Evolutionary conservation across 1,140 invertebrate species (phyloP), one percentile per base, ranked within the genome.

Genomic region (Phthorimaea operculella): DNA sequence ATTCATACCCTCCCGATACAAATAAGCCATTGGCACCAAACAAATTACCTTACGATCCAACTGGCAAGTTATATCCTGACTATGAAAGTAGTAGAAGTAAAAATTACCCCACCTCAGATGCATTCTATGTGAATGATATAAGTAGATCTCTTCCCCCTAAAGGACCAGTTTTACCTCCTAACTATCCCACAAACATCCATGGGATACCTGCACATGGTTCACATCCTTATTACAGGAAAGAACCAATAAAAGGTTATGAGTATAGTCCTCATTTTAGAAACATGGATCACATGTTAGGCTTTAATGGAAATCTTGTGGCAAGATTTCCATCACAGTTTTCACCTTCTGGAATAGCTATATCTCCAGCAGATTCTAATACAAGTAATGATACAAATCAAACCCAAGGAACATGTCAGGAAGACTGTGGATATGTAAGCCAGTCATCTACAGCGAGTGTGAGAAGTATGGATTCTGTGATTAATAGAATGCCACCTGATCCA

Each of bases 351-450:
- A 47, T 81, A 59, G 72, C 79, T 11, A 85, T 85, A 62, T 86
- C 84, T 45, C 83, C 83, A 53, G 74, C 74, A 52, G 83, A 86
- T 55, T 85, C 84, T 48, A 81, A 71, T 63, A 69, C 76, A 49
- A 85, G 78, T 55, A 78, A 73, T 72, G 85, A 87, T 34, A 76
- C 76, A 47, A 55, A 61, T 51, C 72, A 76, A 51, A 72, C 73
- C 39, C 63, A 79, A 44, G 67, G 72, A 14, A 66, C 61, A 42
- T 61, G 64, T 28, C 83, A 83, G 68, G 85, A 87, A 69, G 84
- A 86, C 50, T 83, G 77, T 73, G 84, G 83, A 15, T 87, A 87
- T 75, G 77, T 78, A 39, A 87, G 83, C 54, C 84, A 86, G 51
- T 84, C 83, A 49, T 86, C 85, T 12, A 76, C 76, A 34, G 63